Percentiles rank a stretch among this genome's conserved stretches.
Evolutionary conservation across 2,888 invertebrate species (phyloP).

Genomic region (Orthosia gothica): DNA sequence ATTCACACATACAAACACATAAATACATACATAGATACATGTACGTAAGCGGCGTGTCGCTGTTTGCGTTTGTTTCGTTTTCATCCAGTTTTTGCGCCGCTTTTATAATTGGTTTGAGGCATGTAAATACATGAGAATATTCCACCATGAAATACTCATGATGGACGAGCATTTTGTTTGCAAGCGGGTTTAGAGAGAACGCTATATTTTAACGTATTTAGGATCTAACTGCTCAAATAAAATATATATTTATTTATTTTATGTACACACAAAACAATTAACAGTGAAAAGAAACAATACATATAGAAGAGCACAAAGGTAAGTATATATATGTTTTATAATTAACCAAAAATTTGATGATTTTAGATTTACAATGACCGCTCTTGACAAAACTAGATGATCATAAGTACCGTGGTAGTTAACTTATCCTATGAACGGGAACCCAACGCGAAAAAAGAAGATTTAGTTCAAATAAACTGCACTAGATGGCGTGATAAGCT

Average conservation of each 20-base stretch:
- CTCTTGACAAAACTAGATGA: background rate
- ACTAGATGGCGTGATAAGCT: too few relatives aligned
- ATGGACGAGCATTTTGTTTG: background rate
- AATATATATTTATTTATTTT: background rate
- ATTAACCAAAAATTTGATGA: background rate
- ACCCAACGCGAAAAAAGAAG: too few relatives aligned
- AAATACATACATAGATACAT: background rate
- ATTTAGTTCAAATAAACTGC: too few relatives aligned
- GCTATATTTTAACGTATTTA: background rate
- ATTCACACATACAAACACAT: background rate
- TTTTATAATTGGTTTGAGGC: conserved; percentile 32
- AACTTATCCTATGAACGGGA: too few relatives aligned
- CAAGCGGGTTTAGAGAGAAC: too few relatives aligned
- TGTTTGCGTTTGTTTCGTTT: conserved; percentile 30
- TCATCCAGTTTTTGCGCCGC: conserved; percentile 12
- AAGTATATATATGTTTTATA: too few relatives aligned
- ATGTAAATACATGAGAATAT: conserved; percentile 19
- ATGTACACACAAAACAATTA: too few relatives aligned
- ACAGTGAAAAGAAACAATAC: too few relatives aligned
- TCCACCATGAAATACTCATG: too few relatives aligned
- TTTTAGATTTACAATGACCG: background rate
- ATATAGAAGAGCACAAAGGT: too few relatives aligned
- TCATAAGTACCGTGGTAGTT: too few relatives aligned
- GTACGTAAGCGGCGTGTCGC: background rate
- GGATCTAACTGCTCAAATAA: background rate